Base-by-base conservation (phyloP, 2,797 vertebrate genomes). In the Darevskia nairensis region DNA sequence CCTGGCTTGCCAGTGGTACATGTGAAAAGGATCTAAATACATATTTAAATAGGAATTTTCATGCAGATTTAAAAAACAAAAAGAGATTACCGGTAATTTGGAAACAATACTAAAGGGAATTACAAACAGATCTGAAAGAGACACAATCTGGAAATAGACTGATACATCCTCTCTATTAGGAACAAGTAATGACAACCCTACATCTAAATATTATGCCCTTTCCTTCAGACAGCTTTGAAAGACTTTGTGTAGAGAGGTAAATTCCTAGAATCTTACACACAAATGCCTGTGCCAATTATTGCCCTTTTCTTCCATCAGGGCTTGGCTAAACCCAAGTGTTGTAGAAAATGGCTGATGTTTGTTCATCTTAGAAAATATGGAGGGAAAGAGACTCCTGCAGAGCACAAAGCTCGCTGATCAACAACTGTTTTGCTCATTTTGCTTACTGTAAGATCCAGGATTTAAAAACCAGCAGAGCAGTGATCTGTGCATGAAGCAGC, bases 341-440 rank as follows among this genome's bases (percentile, higher is more conserved):
- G 66, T 6, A 29, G 64, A 59, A 88, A 84, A 71, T 79, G 76
- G 50, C 79, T 21, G 64, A 77, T 77, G 32, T 69, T 82, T 64
- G 46, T 59, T 32, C 32, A 1, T 44, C 35, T 41, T 32, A 71
- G 44, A 82, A 81, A 21, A 46, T 23, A 59, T 29, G 5, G 6
- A 68, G 77, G 32, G 77, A 41, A 86, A 86, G 85, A 71, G 79
- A 8, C 71, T 27, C 46, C 41, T 64, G 10, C 29, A 17, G 55
- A 85, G 61, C 7, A 21, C 68, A n/a, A 82, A 69, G 61, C 44
- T 77, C 29, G 25, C 72, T 41, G 35, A 82, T 82, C 44, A 76
- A 77, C 79, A 85, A 82, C 71, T 41, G 79, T 69, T 89, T 77
- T 82, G 61, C 41, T 77, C 79, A 50, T 41, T 68, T 8, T 17